Evolutionary conservation across 2,797 vertebrate species (phyloP), one percentile per base, ranked within the genome.

Genomic region (Acanthurus tractus): DNA sequence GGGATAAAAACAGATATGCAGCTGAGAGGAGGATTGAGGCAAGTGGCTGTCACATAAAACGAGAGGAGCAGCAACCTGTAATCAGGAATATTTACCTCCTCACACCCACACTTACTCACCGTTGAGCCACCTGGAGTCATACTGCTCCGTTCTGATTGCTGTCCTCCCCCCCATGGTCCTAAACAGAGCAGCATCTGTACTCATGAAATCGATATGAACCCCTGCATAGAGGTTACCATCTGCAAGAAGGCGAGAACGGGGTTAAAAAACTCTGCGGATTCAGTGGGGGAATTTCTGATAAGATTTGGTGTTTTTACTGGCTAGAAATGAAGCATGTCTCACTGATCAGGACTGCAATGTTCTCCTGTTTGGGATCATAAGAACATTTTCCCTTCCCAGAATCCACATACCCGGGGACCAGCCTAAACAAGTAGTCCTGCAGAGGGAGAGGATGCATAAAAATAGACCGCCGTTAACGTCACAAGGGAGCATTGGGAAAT

Each of bases 321-420:
- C 1, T 20, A 52, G 14, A 58, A 75, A 74, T 64, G 0, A 74
- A 70, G 34, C 40, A 9, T 6, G 8, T 83, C 96, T 93, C 92
- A 97, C 96, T 92, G 87, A 97, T 93, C 20, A 97, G 83, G 49
- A 94, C 84, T 2, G 95, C 95, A 62, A 95, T 89, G 54, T 94
- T 96, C 79, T 96, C 95, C 82, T 96, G 96, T 76, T 94, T 95
- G 70, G 96, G 96, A 90, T 96, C 96, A 2, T 96, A 96, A 17
- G 96, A 96, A 79, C 96, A 96, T 81, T 95, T 96, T 64, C 96
- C 96, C 83, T 96, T 96, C 80, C 96, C 96, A 0, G 96, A 96
- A 68, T 96, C 96, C 86, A 94, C 63, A 40, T 94, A 94, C 50
- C 93, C 95, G 9, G 96, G 93, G 59, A 96, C 94, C 87, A 96